Percentiles rank a stretch among this genome's conserved stretches.
Evolutionary conservation across 1,140 invertebrate species (phyloP).

Genomic region (Ptiloglossa arizonensis): DNA sequence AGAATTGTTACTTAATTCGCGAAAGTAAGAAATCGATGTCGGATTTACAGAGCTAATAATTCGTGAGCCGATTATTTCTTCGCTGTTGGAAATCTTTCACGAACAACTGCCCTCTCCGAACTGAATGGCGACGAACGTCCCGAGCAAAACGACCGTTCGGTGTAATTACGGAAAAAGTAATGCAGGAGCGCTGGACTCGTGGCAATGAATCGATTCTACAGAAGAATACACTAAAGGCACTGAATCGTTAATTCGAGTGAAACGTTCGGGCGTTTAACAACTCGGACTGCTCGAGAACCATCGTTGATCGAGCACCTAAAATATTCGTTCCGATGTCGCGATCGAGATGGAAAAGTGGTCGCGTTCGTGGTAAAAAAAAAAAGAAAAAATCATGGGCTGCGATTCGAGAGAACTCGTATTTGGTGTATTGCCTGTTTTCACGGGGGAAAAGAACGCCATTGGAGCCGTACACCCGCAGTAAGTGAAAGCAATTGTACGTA

Average conservation of each 20-base stretch:
- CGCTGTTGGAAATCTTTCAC: too few relatives aligned
- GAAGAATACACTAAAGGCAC: neutral
- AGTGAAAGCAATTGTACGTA: constrained; percentile 66
- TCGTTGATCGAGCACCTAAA: neutral
- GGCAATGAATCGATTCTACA: neutral
- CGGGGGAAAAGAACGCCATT: neutral
- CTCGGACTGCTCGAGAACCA: neutral
- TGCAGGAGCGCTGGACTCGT: neutral
- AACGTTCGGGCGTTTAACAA: neutral
- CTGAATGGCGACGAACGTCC: too few relatives aligned
- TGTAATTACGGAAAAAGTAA: neutral
- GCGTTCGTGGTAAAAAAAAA: neutral
- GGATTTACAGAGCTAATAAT: too few relatives aligned
- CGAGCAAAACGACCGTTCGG: neutral
- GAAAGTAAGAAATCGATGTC: too few relatives aligned
- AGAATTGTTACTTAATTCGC: too few relatives aligned
- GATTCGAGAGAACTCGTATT: neutral
- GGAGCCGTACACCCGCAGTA: constrained; percentile 61
- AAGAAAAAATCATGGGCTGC: neutral
- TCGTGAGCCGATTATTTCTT: too few relatives aligned
- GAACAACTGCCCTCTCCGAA: too few relatives aligned
- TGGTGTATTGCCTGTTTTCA: neutral
- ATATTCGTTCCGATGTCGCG: neutral
- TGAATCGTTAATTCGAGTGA: constrained; percentile 10
- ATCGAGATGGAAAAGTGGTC: too few relatives aligned